Base-by-base conservation (phyloP, 1,140 invertebrate genomes). In the Choristoneura fumiferana region DNA sequence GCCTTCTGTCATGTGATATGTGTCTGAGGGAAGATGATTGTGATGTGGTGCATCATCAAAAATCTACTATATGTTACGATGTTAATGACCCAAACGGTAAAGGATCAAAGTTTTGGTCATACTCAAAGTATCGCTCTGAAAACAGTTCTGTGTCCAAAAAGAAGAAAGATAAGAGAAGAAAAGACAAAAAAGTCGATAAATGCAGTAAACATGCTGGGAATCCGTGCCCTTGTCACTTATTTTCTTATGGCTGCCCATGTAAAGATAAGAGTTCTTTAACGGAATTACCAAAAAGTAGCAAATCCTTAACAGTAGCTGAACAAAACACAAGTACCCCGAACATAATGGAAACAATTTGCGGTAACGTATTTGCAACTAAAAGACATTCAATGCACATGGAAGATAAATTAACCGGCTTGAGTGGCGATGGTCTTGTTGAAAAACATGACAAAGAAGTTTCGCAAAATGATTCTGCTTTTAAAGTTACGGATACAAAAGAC, bases 201-300 rank as follows among this genome's bases (percentile, higher is more conserved):
- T 29, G 1, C 12, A 71, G 70, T 0, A 80, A 76, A 45, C 66
- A 63, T 14, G 69, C 53, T 12, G 78, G 81, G 69, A 70, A 84
- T 49, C 77, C 80, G 5, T 87, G 79, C 62, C 81, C 76, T 3
- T 82, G 80, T 67, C 78, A 84, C 60, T 63, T 84, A 56, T 84
- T 84, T 76, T 81, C 78, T 5, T 81, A 84, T 57, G 71, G 71
- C 34, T 84, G 77, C 63, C 74, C 80, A 33, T 87, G 81, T 49
- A 72, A 66, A 9, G 68, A 80, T 60, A 70, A 80, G 38, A 79
- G 79, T 57, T 79, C 81, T 10, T 56, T 76, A 9, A 77, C 73
- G 17, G 62, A 77, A 57, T 58, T 82, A 63, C 71, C 73, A 13
- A 78, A 69, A 60, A 73, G 65, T 52, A 76, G 68, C 57, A 78